phyloP scores from a whole-genome alignment of 2,113 vertebrate species.

The Capreolus pygargus region DNA sequence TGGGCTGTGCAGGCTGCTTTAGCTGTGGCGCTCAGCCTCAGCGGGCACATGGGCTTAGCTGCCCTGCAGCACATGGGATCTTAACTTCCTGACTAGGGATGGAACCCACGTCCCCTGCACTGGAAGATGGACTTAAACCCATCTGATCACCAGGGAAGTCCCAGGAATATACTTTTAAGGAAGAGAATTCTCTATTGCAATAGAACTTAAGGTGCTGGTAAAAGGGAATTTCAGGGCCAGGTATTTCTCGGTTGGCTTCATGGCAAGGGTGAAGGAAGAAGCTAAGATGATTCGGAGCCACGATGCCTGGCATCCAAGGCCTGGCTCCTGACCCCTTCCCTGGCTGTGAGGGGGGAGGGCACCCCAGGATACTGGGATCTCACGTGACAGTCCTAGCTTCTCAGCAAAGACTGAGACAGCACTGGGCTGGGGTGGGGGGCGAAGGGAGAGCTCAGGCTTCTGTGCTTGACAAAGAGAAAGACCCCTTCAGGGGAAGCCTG shows the following conservation, averaged over 20 bases:
- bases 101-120: background rate
- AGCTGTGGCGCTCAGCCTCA: background rate
- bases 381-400: background rate
- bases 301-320: background rate
- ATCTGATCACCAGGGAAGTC: background rate
- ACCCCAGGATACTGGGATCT: background rate
- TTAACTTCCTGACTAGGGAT: background rate
- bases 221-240: background rate
- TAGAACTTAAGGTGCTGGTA: background rate
- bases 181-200: background rate
- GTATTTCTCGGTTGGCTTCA: background rate
- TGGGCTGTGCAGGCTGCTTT: background rate
- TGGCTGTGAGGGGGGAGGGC: background rate
- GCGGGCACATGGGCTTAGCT: background rate
- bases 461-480: background rate
- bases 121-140: background rate
- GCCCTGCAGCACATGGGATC: background rate
- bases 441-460: background rate
- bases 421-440: rapidly evolving
- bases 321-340: background rate
- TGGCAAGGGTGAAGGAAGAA: background rate
- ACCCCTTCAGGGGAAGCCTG: background rate
- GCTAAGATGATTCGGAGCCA: rapidly evolving
- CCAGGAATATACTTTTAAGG: background rate
- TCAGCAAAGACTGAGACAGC: background rate